Evolutionary conservation across 2,113 vertebrate genomes (phyloP).

Genomic region (Picathartes gymnocephalus): DNA sequence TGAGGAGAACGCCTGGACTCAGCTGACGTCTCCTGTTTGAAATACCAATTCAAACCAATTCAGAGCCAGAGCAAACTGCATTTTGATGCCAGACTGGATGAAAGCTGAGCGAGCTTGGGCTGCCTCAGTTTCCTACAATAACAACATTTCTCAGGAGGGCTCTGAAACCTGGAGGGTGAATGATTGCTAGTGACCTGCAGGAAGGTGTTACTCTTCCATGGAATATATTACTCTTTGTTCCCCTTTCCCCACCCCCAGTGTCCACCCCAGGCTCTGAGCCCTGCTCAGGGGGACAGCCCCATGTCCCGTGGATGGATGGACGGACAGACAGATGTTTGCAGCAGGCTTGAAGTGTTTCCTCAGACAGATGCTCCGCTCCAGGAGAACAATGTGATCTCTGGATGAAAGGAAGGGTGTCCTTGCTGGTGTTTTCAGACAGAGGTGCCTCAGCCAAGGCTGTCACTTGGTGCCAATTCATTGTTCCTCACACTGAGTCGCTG

Average conservation of each 20-base stretch:
- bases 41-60: neutral
- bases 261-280: neutral
- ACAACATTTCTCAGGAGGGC: neutral
- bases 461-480: slow-evolving; percentile 54
- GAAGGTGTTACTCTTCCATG: neutral
- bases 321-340: neutral
- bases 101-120: neutral
- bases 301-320: neutral
- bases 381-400: slow-evolving; percentile 48
- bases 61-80: neutral
- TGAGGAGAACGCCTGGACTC: neutral
- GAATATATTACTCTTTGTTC: neutral
- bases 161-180: neutral
- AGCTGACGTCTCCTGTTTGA: neutral
- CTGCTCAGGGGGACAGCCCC: neutral
- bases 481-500: slow-evolving; percentile 54
- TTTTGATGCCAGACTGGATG: neutral
- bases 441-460: slow-evolving; percentile 48
- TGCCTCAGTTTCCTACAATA: slow-evolving; percentile 15
- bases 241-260: neutral
- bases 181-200: neutral
- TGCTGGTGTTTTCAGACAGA: slow-evolving; percentile 54
- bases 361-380: slow-evolving; percentile 21
- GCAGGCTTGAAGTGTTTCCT: slow-evolving; percentile 54
- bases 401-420: slow-evolving; percentile 60